A percentile compares a stretch with the other conserved stretches of the same genome.
These are phyloP conservation scores for Ormyrus nitidulus DNA, from an alignment of 2,888 invertebrate species.

Conservation along the genomic window DNA sequence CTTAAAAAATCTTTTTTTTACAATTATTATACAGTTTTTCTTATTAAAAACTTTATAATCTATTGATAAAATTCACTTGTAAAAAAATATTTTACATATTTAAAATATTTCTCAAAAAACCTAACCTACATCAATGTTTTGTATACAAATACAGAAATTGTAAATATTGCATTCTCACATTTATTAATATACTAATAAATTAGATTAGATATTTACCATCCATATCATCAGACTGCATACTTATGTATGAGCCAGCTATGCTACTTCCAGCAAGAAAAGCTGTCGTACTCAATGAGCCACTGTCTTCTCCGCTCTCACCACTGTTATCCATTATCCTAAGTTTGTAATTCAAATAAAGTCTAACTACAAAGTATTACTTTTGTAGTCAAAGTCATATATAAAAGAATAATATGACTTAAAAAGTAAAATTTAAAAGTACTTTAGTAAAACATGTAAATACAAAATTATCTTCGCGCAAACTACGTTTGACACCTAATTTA, in stretches of 20 bases:
- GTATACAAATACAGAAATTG: background rate
- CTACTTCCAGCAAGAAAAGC: constrained; percentile 68
- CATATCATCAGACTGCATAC: constrained; percentile 72
- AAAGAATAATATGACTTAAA: too few relatives aligned
- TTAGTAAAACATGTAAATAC: too few relatives aligned
- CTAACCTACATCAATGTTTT: too few relatives aligned
- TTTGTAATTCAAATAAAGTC: background rate
- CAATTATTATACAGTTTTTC: too few relatives aligned
- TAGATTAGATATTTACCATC: constrained; percentile 63
- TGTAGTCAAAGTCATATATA: background rate
- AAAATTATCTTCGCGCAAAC: background rate
- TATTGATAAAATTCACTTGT: too few relatives aligned
- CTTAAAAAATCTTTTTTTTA: too few relatives aligned
- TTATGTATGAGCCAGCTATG: constrained; percentile 69
- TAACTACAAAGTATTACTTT: background rate
- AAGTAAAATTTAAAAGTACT: too few relatives aligned
- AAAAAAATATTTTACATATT: too few relatives aligned
- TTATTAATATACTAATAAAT: constrained; percentile 4
- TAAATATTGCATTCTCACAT: constrained; percentile 1
- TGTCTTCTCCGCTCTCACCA: constrained; percentile 73
- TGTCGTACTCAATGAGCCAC: constrained; percentile 69
- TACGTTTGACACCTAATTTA: too few relatives aligned
- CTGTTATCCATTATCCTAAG: constrained; percentile 69
- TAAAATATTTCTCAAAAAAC: too few relatives aligned
- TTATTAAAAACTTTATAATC: too few relatives aligned